Evolutionary conservation across 2,888 invertebrate species (phyloP), one percentile per base, ranked within the genome.

Genomic region (Philhelius pedissequus): DNA sequence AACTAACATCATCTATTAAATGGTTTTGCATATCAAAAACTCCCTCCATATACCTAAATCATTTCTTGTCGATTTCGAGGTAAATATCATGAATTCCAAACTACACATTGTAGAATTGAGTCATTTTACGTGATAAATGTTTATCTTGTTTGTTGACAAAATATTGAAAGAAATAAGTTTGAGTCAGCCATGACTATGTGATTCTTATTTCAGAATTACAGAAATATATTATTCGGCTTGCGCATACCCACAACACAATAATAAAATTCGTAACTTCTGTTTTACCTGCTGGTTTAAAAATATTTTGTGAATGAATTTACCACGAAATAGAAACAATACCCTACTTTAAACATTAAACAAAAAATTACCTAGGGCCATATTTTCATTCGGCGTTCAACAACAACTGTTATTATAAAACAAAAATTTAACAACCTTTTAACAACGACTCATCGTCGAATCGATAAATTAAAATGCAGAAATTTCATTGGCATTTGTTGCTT

Each of bases 391-490:
- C 8, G 2, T 22, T 25, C 25, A 60, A 9, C 15, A 13, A 30
- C 43, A 43, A 18, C 43, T 43, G 15, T 43, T 22, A 18, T 18
- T 43, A 18, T 18, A 30, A 27, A 30, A 62, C 7, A 30, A 62
- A 62, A 43, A 43, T 62, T 62, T 62, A 27, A 25, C 43, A 62
- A 18, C 62, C 43, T 43, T 62, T 48, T 62, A 62, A 27, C 13
- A 62, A 43, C 8, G n/a, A 4, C 38, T 22, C 56, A 60, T 60
- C 60, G n/a, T 30, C 4, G 43, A 27, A 62, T 62, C 62, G 27
- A 62, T 62, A 18, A 18, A 43, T 60, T 60, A 5, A 18, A 15
- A n/a, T 60, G 15, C 32, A 13, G 5, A 50, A 2, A 4, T 45
- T 45, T 45, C 0, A 15, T 30, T 15, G 20, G 6, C 8, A 20